Evolutionary conservation across 2,113 vertebrate genomes (phyloP), one percentile per base, ranked within the genome.

Genomic region (Ophiodon elongatus): DNA sequence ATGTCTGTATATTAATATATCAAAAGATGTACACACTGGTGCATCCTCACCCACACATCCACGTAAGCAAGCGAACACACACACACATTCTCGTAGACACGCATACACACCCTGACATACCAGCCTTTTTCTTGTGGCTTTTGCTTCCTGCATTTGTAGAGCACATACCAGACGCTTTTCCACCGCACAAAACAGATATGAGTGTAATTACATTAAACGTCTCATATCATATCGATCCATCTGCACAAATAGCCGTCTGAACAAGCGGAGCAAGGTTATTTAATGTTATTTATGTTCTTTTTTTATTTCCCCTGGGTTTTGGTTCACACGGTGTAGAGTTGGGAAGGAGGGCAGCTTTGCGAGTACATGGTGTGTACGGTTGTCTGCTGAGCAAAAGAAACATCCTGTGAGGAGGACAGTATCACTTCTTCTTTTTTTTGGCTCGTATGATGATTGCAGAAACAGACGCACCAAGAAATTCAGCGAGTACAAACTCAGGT

Each of bases 111-210:
- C 2, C 75, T 21, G 13, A 72, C 45, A 25, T 2, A 68, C 25
- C 67, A 76, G 9, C 73, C 56, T 39, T 23, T 81, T 85, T 85
- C 68, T 65, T 87, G 83, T 89, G 82, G 85, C 23, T 75, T 89
- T 70, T 82, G 68, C 75, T 91, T 90, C 80, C 81, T 89, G 85
- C 21, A 39, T 76, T 43, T 65, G 62, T 4, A 66, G 37, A 52
- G 5, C 45, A 33, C 31, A 57, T 23, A 64, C 6, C 91, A 85
- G 68, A 73, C 17, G 8, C 72, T 62, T 85, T 66, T 88, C 27
- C 25, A n/a, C 54, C 0, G 27, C 64, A 74, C 82, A 73, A 76
- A 80, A 52, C 60, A 74, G 59, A 76, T 54, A 41, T 10, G 64
- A 75, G 63, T 21, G 37, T 60, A 56, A 86, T 82, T 19, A n/a